Evolutionary conservation across 2,113 vertebrate species (phyloP).

Genomic region (Sakesphorus luctuosus): DNA sequence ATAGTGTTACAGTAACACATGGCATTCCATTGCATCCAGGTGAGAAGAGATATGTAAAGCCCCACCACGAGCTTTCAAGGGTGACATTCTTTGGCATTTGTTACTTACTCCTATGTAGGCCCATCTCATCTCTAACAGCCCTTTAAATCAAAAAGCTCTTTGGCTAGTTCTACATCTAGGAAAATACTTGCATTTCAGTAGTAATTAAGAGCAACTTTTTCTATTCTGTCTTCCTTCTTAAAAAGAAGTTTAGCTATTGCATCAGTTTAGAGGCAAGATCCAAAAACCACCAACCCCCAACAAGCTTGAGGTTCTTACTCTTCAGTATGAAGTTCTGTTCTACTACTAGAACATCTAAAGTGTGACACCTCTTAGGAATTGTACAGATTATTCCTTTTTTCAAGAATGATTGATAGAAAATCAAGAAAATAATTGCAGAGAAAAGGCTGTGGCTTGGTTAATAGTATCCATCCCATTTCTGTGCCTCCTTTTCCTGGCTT

Average conservation of each 20-base stretch:
- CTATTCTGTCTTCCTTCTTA: neutral
- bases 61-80: neutral
- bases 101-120: neutral
- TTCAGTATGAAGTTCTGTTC: neutral
- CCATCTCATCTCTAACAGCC: neutral
- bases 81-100: neutral
- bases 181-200: neutral
- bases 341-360: neutral
- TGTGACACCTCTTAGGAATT: neutral
- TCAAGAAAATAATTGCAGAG: neutral
- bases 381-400: neutral
- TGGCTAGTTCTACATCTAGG: neutral
- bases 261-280: neutral
- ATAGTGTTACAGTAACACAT: neutral
- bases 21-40: neutral
- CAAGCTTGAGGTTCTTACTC: neutral
- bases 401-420: neutral
- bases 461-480: neutral
- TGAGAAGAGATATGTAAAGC: neutral
- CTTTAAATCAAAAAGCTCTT: neutral
- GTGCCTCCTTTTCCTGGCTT: neutral
- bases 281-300: neutral
- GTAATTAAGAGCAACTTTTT: neutral
- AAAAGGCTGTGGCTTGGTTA: neutral
- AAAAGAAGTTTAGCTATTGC: neutral